Base-by-base conservation (phyloP, 2,113 vertebrate genomes). In the Ptilorrhoa leucosticta region DNA sequence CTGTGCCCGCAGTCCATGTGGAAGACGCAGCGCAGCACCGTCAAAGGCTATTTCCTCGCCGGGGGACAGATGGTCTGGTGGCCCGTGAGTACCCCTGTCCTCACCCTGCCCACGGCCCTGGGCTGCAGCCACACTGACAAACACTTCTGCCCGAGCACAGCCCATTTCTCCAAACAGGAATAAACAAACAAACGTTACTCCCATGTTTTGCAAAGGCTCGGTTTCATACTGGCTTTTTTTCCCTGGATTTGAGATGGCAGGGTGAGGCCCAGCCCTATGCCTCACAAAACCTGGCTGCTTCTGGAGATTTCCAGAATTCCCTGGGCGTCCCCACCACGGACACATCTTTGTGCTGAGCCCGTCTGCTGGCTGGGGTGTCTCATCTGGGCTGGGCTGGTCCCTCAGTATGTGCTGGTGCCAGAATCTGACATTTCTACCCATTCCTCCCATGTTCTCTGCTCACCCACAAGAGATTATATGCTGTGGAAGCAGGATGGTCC, bases 31-130 rank as follows among this genome's bases (percentile, higher is more conserved):
- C 98, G 99, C 92, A 99, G 98, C 97, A 99, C 99, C 0, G 99
- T 99, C 71, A 98, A 98, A 54, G 99, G 99, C 51, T 99, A 99
- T 93, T 99, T 99, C 94, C 97, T 99, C 21, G 99, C 99, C 10
- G 99, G 99, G 78, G 99, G 99, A 70, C 97, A 97, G 97, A 99
- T 99, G 99, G 98, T 98, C 40, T 99, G 99, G 99, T 99, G 99
- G 99, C 99, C 99, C 2, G 99, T 99, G 94, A 98, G 99, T 98
- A 75, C 1, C 71, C 27, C 24, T 11, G 31, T 10, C 1, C 0
- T 39, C 11, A 12, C 54, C 2, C 51, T 47, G n/a, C 16, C n/a
- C 21, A 6, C 21, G 27, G 42, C 51, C 48, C 24, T 7, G 22
- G 5, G 31, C 50, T 40, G 44, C 40, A 31, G 51, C 58, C 47